Evolutionary conservation across 2,888 invertebrate genomes (phyloP).

Genomic region (Lasioglossum lativentre): DNA sequence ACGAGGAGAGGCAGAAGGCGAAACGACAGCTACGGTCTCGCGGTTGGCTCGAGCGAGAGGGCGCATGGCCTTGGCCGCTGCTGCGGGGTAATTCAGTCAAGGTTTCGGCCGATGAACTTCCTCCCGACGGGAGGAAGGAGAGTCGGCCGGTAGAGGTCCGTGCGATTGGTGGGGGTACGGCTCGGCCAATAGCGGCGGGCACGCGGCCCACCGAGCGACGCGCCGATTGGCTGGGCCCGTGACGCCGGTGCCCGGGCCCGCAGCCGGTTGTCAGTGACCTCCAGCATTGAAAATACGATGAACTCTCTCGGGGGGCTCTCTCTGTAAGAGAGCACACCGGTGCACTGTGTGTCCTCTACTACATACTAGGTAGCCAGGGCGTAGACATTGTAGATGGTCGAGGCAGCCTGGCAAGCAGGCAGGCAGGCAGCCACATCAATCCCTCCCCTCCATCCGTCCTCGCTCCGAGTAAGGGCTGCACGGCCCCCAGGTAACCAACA

Average conservation of each 20-base stretch:
- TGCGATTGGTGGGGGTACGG: conserved; percentile 55
- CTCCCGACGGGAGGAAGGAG: conserved; percentile 79
- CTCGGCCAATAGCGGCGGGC: conserved; percentile 62
- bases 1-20: conserved; percentile 54
- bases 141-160: conserved; percentile 64
- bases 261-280: conserved; percentile 92
- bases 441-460: conserved; percentile 70
- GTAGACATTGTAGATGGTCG: conserved; percentile 79
- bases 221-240: conserved; percentile 77
- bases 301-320: conserved; percentile 87
- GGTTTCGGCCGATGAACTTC: conserved; percentile 93
- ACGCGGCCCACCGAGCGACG: conserved; percentile 76
- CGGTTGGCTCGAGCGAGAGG: conserved; percentile 75
- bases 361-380: conserved; percentile 85
- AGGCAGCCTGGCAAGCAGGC: conserved; percentile 70
- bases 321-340: conserved; percentile 76
- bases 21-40: conserved; percentile 56
- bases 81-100: conserved; percentile 92
- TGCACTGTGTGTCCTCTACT: conserved; percentile 85
- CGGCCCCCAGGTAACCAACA: conserved; percentile 82
- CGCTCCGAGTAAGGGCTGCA: conserved; percentile 80
- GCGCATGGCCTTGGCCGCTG: conserved; percentile 89
- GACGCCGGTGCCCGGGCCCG: conserved; percentile 83
- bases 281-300: conserved; percentile 92
- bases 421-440: conserved; percentile 70